Evolutionary conservation across 2,888 invertebrate genomes (phyloP).

Genomic region (Drosophila anomalata): DNA sequence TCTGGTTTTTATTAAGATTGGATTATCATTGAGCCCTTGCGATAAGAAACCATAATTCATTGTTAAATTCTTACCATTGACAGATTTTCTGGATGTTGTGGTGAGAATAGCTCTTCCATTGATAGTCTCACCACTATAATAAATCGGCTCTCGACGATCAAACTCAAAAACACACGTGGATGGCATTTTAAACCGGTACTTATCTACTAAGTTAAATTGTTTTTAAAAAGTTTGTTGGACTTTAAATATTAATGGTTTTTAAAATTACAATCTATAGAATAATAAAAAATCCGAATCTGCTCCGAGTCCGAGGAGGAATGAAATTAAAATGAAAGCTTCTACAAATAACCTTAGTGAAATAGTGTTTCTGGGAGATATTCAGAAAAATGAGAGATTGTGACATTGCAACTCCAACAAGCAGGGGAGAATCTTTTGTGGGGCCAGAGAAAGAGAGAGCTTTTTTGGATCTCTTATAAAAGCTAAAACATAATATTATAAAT

Average conservation of each 20-base stretch:
- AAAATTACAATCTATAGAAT: neutral
- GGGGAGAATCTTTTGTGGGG: neutral
- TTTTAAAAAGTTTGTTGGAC: neutral
- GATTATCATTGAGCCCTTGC: neutral
- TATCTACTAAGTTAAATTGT: neutral
- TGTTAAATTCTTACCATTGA: conserved; percentile 55
- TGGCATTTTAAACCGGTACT: conserved; percentile 43
- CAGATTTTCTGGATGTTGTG: conserved; percentile 57
- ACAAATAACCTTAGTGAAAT: neutral
- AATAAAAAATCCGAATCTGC: neutral
- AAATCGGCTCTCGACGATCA: conserved; percentile 69
- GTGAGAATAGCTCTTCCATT: conserved; percentile 61
- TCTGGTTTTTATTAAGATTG: neutral
- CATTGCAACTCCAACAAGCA: neutral
- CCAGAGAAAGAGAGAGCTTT: neutral
- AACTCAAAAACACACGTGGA: conserved; percentile 62
- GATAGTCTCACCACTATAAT: conserved; percentile 73
- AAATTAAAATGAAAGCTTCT: neutral
- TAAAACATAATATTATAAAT: neutral
- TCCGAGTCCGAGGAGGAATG: neutral
- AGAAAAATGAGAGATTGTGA: neutral
- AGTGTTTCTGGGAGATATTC: neutral
- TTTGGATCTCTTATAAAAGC: neutral
- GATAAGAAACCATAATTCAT: neutral
- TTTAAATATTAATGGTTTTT: neutral